Conservation (phyloP, 2,888 invertebrate species). For the Amiota communis region DNA sequence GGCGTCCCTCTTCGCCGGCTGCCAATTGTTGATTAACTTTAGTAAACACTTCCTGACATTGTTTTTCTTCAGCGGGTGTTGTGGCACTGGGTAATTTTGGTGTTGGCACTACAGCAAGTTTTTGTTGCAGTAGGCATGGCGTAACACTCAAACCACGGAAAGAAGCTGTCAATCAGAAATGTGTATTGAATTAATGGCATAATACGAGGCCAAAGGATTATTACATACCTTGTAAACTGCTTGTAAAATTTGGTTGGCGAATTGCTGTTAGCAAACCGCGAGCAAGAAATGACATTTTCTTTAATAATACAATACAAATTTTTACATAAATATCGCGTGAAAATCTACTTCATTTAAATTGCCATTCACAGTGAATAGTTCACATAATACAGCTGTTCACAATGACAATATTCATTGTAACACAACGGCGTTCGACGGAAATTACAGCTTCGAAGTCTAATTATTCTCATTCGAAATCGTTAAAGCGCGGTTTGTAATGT, state of each 20-base stretch:
- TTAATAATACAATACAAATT: not conserved
- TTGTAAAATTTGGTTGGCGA: conserved; percentile 49
- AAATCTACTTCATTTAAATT: too few relatives aligned
- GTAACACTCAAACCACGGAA: conserved; percentile 59
- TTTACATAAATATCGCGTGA: not conserved
- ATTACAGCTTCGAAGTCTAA: too few relatives aligned
- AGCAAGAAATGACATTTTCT: conserved; percentile 57
- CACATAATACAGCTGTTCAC: too few relatives aligned
- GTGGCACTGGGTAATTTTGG: conserved; percentile 38
- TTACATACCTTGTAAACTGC: conserved; percentile 51
- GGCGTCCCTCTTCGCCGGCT: conserved; percentile 60
- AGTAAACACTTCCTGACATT: conserved; percentile 57
- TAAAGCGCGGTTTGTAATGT: too few relatives aligned
- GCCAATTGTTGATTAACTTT: conserved; percentile 64
- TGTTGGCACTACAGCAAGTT: conserved; percentile 38
- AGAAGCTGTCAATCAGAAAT: conserved; percentile 47
- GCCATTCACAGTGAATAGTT: too few relatives aligned
- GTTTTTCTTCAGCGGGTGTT: conserved; percentile 54
- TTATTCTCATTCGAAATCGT: too few relatives aligned
- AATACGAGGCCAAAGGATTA: not conserved
- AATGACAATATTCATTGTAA: too few relatives aligned
- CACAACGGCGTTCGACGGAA: too few relatives aligned
- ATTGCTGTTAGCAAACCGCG: conserved; percentile 51
- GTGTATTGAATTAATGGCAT: not conserved
- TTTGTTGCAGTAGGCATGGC: conserved; percentile 50